These are phyloP conservation scores for Cyanoramphus novaezelandiae DNA, from an alignment of 2,113 vertebrate genomes.

Conservation along the genomic window DNA sequence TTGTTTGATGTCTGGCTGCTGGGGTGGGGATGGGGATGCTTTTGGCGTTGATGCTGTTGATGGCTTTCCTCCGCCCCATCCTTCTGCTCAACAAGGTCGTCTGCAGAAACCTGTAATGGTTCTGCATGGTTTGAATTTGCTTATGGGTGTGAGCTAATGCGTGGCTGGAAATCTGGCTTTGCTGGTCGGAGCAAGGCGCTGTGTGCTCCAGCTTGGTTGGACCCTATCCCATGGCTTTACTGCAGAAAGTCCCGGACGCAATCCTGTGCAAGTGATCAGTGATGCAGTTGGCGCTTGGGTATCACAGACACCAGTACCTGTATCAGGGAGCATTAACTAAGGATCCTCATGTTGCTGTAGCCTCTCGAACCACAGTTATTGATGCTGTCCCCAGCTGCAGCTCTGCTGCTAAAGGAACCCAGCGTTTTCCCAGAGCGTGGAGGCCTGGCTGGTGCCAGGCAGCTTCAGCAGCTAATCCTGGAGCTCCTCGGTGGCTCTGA, in stretches of 20 bases:
- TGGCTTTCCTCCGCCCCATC: not conserved
- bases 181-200: not conserved
- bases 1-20: not conserved
- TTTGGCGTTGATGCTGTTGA: not conserved
- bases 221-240: not conserved
- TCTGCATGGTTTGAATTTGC: not conserved
- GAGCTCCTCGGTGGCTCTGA: not conserved
- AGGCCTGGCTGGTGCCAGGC: conserved; percentile 15
- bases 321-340: not conserved
- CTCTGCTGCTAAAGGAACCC: not conserved
- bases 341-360: not conserved
- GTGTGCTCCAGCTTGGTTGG: fast-evolving
- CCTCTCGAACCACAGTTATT: not conserved
- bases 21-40: not conserved
- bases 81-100: not conserved
- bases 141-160: not conserved
- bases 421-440: not conserved
- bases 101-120: not conserved
- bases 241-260: fast-evolving
- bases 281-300: fast-evolving
- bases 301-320: fast-evolving
- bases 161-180: not conserved
- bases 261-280: fast-evolving
- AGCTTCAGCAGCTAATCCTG: not conserved
- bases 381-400: not conserved